Base-by-base conservation (phyloP, 64 coral and sea anemone genomes). In the Actinia equina region DNA sequence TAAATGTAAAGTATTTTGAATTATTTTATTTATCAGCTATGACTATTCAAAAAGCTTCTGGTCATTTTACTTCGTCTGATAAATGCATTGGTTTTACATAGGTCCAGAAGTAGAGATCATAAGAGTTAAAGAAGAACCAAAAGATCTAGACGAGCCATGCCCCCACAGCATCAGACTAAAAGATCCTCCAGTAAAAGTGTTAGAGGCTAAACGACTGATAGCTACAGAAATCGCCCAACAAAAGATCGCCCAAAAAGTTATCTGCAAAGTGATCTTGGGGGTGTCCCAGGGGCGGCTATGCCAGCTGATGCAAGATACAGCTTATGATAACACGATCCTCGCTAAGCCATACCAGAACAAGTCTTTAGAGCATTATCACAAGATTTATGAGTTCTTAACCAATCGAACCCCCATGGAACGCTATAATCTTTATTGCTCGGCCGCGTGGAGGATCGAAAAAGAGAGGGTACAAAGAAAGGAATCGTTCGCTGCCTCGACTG, bases 381-480 rank as follows among this genome's bases (percentile, higher is more conserved):
- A 85, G 83, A 85, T 85, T 85, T 85, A 85, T 45, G 83, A 85
- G 83, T 85, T 85, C 52, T 63, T 85, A 43, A 85, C 83, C 30
- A 55, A 58, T 37, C 44, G 83, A 85, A 60, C 51, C 30, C 52
- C 59, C 83, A 85, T 85, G 53, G 83, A 85, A 85, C 52, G 83
- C 23, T 63, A 85, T 63, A 85, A 85, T 85, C 83, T 85, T 61
- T 85, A 85, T 44, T 85, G 83, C 83, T 85, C 83, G 11, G 83
- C 83, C 8, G 83, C 83, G 15, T 85, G 83, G 83, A 43, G 83
- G 4, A 85, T 85, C 22, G 83, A 85, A 53, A 85, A 63, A 18
- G 83, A 85, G 56, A 44, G 83, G 27, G 17, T 37, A 1, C 83
- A 85, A 45, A 85, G 52, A 85, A 85, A 85, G 26, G 53, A 85